These are phyloP conservation scores for Aphelenchoides avenae DNA, from an alignment of 1,140 invertebrate species.

Conservation along the genomic window DNA sequence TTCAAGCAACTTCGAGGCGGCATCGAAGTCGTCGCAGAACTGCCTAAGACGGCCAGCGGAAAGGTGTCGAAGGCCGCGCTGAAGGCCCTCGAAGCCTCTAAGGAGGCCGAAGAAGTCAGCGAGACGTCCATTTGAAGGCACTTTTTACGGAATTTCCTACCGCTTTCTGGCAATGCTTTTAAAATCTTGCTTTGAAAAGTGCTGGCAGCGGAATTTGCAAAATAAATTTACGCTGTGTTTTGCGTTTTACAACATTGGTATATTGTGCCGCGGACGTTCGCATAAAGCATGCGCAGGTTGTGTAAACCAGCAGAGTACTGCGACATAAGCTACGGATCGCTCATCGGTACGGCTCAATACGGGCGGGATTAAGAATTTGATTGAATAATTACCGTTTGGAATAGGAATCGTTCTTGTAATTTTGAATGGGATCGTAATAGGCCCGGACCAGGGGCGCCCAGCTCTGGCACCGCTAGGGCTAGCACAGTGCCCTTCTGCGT, in stretches of 20 bases:
- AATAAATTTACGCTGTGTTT: conserved; percentile 1
- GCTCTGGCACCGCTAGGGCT: too few species aligned
- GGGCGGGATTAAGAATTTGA: too few species aligned
- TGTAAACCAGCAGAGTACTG: too few species aligned
- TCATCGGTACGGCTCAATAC: too few species aligned
- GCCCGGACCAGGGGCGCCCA: too few species aligned
- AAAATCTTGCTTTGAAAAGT: not conserved
- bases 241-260: not conserved
- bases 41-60: conserved; percentile 8
- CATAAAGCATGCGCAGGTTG: too few species aligned
- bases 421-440: too few species aligned
- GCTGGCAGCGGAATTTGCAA: not conserved
- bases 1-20: conserved; percentile 9
- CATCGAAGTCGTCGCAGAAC: not conserved
- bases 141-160: not conserved
- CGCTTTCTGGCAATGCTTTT: not conserved
- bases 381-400: too few species aligned
- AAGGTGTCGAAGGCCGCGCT: conserved; percentile 1
- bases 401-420: too few species aligned
- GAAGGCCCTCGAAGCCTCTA: not conserved
- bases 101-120: conserved; percentile 2
- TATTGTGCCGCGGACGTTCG: too few species aligned
- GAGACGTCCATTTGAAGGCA: not conserved
- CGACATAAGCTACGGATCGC: too few species aligned
- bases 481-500: too few species aligned